phyloP scores from a whole-genome alignment of 2,113 vertebrate species.

The Cryptotis parvus region DNA sequence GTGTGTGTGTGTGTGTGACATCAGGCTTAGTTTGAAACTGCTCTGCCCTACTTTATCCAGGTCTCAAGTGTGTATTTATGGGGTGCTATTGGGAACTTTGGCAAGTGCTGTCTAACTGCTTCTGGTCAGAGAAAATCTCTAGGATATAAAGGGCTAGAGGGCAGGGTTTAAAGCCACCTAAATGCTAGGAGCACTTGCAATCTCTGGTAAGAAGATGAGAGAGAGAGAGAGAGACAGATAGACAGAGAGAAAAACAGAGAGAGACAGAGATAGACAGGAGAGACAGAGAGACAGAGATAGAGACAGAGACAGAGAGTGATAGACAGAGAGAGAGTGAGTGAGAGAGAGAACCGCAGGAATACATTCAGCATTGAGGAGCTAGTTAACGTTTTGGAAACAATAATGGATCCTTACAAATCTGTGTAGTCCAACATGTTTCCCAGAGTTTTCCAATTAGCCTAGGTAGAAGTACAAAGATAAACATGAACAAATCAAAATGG shows the following conservation, averaged over 20 bases:
- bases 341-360: background rate
- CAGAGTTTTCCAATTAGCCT: background rate
- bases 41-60: background rate
- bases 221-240: background rate
- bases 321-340: background rate
- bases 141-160: background rate
- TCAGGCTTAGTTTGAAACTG: background rate
- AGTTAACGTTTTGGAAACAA: background rate
- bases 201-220: background rate
- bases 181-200: background rate
- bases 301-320: background rate
- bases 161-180: background rate
- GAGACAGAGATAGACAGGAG: no score
- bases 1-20: no score
- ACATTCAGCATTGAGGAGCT: background rate
- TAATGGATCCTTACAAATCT: background rate
- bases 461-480: background rate
- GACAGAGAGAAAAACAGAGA: background rate
- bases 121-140: background rate
- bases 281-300: background rate
- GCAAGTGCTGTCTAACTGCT: background rate
- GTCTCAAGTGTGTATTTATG: background rate
- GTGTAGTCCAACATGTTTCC: background rate
- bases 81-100: background rate
- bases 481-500: background rate